Evolutionary conservation across 2,113 vertebrate species (phyloP).

Genomic region (Aramus guarauna): DNA sequence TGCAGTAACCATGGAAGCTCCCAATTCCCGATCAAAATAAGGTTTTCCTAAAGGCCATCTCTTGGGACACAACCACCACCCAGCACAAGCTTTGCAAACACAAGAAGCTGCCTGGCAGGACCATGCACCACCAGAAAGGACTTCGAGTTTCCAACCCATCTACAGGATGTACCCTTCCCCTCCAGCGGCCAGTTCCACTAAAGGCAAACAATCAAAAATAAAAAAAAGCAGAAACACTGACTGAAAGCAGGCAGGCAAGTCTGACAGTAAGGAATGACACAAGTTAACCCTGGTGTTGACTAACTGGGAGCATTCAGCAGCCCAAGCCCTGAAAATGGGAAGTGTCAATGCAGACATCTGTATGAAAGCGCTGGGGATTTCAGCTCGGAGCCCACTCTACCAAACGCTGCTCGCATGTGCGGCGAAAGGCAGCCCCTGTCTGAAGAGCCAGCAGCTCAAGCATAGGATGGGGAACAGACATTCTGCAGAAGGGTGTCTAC

Average conservation of each 20-base stretch:
- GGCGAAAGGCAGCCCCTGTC: not conserved
- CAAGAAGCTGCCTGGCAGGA: not conserved
- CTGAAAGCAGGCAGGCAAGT: not conserved
- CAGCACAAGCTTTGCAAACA: not conserved
- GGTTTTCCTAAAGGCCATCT: not conserved
- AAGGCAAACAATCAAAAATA: not conserved
- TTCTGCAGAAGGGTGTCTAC: not conserved
- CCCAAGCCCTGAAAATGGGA: not conserved
- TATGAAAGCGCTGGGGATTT: not conserved
- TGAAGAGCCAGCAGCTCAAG: not conserved
- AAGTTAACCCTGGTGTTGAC: not conserved
- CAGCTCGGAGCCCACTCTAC: not conserved
- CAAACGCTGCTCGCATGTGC: accelerated
- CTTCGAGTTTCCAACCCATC: not conserved
- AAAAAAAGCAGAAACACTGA: not conserved
- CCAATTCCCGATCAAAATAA: not conserved
- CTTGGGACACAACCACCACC: not conserved
- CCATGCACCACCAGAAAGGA: not conserved
- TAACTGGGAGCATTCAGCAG: not conserved
- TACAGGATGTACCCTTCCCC: not conserved
- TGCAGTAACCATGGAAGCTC: not conserved
- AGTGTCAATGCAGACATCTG: not conserved
- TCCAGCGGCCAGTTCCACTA: not conserved
- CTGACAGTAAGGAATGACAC: not conserved
- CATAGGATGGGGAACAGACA: not conserved